phyloP scores from a whole-genome alignment of 2,113 vertebrate species.

The Nanger granti region DNA sequence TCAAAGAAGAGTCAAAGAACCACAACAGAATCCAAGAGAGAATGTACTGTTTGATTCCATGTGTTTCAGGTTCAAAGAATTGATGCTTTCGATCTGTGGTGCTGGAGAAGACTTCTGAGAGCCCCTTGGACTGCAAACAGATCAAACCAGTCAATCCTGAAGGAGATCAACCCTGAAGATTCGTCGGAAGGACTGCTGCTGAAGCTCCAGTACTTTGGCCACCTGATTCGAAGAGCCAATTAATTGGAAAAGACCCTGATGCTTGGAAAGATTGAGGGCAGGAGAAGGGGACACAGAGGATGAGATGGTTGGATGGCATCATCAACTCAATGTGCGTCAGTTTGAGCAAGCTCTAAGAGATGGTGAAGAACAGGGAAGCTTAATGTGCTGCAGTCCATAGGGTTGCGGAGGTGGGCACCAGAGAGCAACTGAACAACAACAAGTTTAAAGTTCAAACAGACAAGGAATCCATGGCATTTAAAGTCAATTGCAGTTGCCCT shows the following conservation, averaged over 20 bases:
- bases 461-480: neutral
- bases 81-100: neutral
- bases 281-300: neutral
- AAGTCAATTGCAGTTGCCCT: neutral
- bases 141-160: neutral
- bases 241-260: neutral
- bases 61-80: neutral
- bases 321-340: neutral
- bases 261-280: neutral
- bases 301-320: neutral
- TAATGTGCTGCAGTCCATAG: neutral
- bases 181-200: neutral
- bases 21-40: neutral
- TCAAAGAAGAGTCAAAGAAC: neutral
- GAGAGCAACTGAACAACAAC: neutral
- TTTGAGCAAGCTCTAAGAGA: neutral
- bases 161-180: neutral
- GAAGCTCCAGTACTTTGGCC: neutral
- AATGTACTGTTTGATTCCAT: neutral
- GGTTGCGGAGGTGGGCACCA: neutral
- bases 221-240: neutral
- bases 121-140: neutral
- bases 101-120: neutral
- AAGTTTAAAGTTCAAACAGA: neutral
- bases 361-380: neutral